phyloP scores from a whole-genome alignment of 2,797 vertebrate genomes.

The Hephaestus fuliginosus region DNA sequence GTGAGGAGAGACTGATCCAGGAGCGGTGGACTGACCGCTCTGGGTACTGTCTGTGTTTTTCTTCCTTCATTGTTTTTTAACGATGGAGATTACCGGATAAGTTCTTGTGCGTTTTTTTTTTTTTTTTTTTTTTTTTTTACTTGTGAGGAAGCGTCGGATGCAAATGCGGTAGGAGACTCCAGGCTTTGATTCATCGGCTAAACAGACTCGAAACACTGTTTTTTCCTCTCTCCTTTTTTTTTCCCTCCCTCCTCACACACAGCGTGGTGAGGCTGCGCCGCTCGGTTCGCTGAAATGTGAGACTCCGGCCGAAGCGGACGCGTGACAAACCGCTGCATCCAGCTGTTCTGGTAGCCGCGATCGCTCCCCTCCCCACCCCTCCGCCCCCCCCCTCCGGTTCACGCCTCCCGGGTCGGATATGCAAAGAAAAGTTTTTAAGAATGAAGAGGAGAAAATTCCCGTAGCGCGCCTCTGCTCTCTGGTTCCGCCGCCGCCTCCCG shows the following conservation, averaged over 20 bases:
- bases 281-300: slow-evolving; percentile 64
- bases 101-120: slow-evolving; percentile 4
- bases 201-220: slow-evolving; percentile 41
- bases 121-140: slow-evolving; percentile 20
- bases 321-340: slow-evolving; percentile 64
- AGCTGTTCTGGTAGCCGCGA: slow-evolving; percentile 49
- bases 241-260: slow-evolving; percentile 4
- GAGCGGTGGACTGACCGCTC: slow-evolving; percentile 24
- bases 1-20: slow-evolving; percentile 43
- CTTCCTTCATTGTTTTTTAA: slow-evolving; percentile 4
- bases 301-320: slow-evolving; percentile 40
- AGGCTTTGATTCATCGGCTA: slow-evolving; percentile 24
- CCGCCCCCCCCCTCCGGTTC: neutral
- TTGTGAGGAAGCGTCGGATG: slow-evolving; percentile 35
- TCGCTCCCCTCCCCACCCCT: neutral
- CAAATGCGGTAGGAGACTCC: slow-evolving; percentile 51
- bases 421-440: slow-evolving; percentile 74
- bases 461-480: slow-evolving; percentile 46
- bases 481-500: slow-evolving; percentile 20
- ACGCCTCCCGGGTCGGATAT: slow-evolving; percentile 42
- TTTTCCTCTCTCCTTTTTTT: neutral
- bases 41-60: neutral
- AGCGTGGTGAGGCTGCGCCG: slow-evolving; percentile 24
- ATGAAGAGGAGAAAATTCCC: slow-evolving; percentile 83
- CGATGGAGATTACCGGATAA: slow-evolving; percentile 50